Evolutionary conservation across 2,888 invertebrate species (phyloP).

Genomic region (Unio pictorum): DNA sequence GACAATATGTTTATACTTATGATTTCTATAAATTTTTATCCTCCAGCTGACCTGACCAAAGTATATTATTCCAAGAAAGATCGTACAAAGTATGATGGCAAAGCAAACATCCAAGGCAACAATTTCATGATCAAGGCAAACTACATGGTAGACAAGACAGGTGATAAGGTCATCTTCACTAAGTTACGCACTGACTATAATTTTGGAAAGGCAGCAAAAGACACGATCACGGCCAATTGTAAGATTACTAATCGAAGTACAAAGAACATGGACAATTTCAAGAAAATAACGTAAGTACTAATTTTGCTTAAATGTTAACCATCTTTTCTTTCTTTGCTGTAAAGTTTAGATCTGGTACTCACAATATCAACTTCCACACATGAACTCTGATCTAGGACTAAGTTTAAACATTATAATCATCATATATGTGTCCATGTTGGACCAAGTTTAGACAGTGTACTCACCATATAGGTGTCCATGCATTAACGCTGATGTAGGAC

Average conservation of each 20-base stretch:
- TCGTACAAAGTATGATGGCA: conserved; percentile 20
- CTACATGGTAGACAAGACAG: conserved; percentile 26
- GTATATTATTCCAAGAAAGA: conserved; percentile 18
- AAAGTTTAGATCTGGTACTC: no score
- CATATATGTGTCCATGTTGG: no score
- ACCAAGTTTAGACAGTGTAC: no score
- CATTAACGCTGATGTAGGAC: no score
- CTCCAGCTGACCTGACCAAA: conserved; percentile 15
- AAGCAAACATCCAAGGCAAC: conserved; percentile 20
- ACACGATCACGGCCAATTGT: conserved; percentile 36
- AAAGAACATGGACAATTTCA: conserved; percentile 27
- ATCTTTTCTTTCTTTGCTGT: background rate
- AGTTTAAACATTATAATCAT: no score
- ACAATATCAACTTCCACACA: no score
- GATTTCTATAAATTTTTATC: background rate
- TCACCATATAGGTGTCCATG: no score
- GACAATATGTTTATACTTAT: no score
- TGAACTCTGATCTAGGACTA: no score
- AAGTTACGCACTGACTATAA: conserved; percentile 42
- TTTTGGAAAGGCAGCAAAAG: conserved; percentile 32
- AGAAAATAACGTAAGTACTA: conserved; percentile 36
- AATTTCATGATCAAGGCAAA: conserved; percentile 18
- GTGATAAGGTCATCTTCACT: conserved; percentile 17
- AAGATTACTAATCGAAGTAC: conserved; percentile 32
- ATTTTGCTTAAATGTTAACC: background rate